These are phyloP conservation scores for Aplochiton taeniatus DNA, from an alignment of 2,797 vertebrate genomes.

Conservation along the genomic window DNA sequence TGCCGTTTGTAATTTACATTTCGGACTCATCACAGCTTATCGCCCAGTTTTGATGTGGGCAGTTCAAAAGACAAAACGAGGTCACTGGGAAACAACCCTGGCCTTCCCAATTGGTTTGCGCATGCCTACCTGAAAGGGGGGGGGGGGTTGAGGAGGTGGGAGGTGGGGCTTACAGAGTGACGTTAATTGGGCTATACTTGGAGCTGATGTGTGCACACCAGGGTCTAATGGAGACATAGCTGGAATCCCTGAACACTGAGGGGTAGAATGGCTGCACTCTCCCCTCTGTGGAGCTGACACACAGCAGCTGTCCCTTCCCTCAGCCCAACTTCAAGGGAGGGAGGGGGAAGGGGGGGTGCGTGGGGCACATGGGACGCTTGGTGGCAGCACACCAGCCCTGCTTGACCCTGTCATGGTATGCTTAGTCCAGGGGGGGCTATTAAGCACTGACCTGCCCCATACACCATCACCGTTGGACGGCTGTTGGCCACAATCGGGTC, in stretches of 20 bases:
- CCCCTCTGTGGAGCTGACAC: slow-evolving; percentile 33
- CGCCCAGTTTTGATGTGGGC: slow-evolving; percentile 62
- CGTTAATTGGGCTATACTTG: slow-evolving; percentile 79
- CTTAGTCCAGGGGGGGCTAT: slow-evolving; percentile 53
- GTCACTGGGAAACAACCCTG: slow-evolving; percentile 68
- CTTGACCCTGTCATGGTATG: slow-evolving; percentile 66
- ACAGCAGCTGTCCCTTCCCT: slow-evolving; percentile 79
- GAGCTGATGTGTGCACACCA: slow-evolving; percentile 60
- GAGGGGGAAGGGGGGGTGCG: not conserved
- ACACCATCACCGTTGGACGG: not conserved
- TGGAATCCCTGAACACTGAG: slow-evolving; percentile 68
- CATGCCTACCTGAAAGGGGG: slow-evolving; percentile 48
- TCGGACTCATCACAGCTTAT: slow-evolving; percentile 74
- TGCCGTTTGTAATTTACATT: slow-evolving; percentile 73
- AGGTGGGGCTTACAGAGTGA: slow-evolving; percentile 63
- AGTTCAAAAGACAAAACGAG: slow-evolving; percentile 67
- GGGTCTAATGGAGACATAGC: slow-evolving; percentile 75
- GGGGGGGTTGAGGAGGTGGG: slow-evolving; percentile 36
- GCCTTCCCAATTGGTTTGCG: slow-evolving; percentile 74
- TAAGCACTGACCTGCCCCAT: slow-evolving; percentile 46
- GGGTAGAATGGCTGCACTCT: not conserved
- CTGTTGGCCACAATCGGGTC: slow-evolving; percentile 36
- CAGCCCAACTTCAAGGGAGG: slow-evolving; percentile 34
- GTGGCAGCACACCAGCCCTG: slow-evolving; percentile 39
- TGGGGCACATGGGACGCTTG: not conserved